A percentile compares a stretch with the other conserved stretches of the same genome.
These are phyloP conservation scores for Sebastes trivittatus DNA, from an alignment of 2,797 vertebrate genomes.

Conservation along the genomic window DNA sequence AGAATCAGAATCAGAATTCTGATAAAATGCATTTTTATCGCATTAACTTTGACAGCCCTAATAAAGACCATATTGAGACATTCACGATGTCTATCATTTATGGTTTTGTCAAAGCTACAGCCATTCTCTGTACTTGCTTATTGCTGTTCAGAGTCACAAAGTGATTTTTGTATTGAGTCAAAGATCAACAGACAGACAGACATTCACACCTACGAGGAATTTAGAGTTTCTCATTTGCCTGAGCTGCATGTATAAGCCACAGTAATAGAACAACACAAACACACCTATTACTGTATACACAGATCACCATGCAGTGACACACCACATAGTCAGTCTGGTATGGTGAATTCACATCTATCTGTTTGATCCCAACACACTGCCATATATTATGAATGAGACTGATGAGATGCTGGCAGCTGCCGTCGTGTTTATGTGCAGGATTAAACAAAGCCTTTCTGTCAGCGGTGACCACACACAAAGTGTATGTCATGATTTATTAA, in stretches of 20 bases:
- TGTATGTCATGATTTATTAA: not conserved
- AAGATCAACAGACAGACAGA: not conserved
- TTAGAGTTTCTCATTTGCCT: not conserved
- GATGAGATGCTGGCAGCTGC: slow-evolving; percentile 23
- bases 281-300: not conserved
- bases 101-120: not conserved
- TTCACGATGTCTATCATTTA: not conserved
- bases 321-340: not conserved
- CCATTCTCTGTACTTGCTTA: not conserved
- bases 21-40: too few relatives aligned
- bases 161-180: not conserved
- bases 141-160: not conserved
- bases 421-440: not conserved
- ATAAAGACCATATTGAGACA: not conserved
- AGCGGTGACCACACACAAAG: not conserved
- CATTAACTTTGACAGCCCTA: too few relatives aligned
- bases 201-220: not conserved
- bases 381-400: not conserved
- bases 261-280: not conserved
- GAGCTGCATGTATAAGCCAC: not conserved
- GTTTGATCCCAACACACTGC: slow-evolving; percentile 1
- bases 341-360: not conserved
- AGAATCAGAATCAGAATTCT: too few relatives aligned
- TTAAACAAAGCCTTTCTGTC: not conserved
- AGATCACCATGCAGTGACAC: not conserved